Conservation (phyloP, 2,797 vertebrate species). For the Xyrichtys novacula region DNA sequence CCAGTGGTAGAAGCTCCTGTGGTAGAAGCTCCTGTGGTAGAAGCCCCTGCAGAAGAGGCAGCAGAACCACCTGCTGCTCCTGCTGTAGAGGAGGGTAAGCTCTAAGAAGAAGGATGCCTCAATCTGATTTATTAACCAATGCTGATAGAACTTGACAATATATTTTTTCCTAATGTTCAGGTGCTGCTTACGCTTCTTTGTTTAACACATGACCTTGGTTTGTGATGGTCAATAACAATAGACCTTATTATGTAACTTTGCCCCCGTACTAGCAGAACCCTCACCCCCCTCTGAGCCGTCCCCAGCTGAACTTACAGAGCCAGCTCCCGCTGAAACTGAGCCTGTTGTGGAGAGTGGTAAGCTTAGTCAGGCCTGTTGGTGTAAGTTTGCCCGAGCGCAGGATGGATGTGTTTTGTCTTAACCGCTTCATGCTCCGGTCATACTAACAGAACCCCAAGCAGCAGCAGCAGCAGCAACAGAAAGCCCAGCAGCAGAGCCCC, state of each 20-base stretch:
- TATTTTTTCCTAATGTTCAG: not conserved
- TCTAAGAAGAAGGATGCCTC: not conserved
- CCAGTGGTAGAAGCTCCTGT: too few species aligned
- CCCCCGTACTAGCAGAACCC: conserved; percentile 48
- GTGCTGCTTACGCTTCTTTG: not conserved
- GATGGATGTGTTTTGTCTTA: conserved; percentile 26
- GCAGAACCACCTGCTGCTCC: conserved; percentile 48
- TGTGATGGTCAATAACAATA: not conserved
- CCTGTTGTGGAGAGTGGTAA: conserved; percentile 70
- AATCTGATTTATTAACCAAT: not conserved
- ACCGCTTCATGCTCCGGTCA: conserved; percentile 45
- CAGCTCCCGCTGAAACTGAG: conserved; percentile 3
- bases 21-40: too few species aligned
- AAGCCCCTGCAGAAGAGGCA: conserved; percentile 43
- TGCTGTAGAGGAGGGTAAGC: conserved; percentile 70
- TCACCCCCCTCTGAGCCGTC: conserved; percentile 32
- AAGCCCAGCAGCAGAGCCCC: conserved; percentile 47
- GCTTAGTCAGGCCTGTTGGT: conserved; percentile 19
- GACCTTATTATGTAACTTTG: conserved; percentile 28
- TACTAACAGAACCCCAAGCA: conserved; percentile 65
- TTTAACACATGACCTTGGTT: not conserved
- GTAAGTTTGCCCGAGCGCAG: not conserved
- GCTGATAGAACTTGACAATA: not conserved
- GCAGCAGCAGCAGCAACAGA: conserved; percentile 60
- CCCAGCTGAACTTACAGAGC: conserved; percentile 40